Percentiles rank a stretch among this genome's conserved stretches.
Conservation (phyloP, 30 jellyfish, hydroid and myxozoan species). For the Cassiopea andromeda region DNA sequence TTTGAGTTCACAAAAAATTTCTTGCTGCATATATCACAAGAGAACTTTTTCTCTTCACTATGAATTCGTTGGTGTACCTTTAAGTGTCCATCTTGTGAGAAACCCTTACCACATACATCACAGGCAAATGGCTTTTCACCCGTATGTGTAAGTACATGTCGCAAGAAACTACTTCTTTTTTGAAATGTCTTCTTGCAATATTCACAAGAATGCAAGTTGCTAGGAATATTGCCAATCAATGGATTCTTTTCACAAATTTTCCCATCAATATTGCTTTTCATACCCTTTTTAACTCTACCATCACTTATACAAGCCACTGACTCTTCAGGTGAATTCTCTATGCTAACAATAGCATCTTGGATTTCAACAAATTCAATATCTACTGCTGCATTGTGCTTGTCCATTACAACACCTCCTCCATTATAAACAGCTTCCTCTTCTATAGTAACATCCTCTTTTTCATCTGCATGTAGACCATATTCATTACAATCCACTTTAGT, state of each 20-base stretch:
- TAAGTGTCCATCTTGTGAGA: conserved; percentile 1
- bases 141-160: conserved; percentile 20
- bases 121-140: conserved; percentile 33
- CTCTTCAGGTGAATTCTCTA: background rate
- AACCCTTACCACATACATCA: conserved; percentile 32
- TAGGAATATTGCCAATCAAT: background rate
- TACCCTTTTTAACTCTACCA: background rate
- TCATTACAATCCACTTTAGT: background rate
- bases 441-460: background rate
- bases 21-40: conserved; percentile 42
- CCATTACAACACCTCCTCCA: background rate
- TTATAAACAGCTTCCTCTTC: background rate
- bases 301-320: background rate
- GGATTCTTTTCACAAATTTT: background rate
- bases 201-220: background rate
- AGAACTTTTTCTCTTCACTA: conserved; percentile 17
- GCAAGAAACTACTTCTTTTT: background rate
- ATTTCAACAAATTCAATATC: background rate
- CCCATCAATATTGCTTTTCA: background rate
- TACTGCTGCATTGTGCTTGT: background rate
- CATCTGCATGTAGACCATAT: background rate
- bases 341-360: background rate
- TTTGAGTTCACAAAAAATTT: conserved; percentile 2
- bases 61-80: conserved; percentile 23
- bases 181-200: background rate